phyloP scores from a whole-genome alignment of 2,888 invertebrate genomes.

The Cacoxenus indagator region DNA sequence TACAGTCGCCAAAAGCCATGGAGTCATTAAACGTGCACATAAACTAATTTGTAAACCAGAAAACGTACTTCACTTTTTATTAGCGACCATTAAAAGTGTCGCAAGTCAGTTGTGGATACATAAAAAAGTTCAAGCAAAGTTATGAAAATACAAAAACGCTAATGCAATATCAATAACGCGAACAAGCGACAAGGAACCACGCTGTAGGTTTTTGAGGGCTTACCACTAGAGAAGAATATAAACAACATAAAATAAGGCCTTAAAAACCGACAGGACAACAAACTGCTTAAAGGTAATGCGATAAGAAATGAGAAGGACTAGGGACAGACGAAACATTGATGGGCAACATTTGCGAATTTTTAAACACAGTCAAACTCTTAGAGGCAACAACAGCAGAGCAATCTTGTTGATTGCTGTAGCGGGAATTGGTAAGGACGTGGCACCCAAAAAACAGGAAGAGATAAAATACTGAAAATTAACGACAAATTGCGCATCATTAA shows the following conservation, averaged over 20 bases:
- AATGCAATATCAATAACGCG: conserved; percentile 13
- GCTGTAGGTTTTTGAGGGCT: neutral
- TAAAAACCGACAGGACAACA: conserved; percentile 6
- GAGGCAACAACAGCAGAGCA: conserved; percentile 20
- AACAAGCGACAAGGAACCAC: neutral
- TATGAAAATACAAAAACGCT: neutral
- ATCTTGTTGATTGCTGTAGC: conserved; percentile 39
- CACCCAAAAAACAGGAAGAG: conserved; percentile 23
- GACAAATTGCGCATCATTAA: conserved; percentile 63
- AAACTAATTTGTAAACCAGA: neutral
- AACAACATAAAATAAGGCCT: conserved; percentile 9
- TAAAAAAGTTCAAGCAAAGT: conserved; percentile 19
- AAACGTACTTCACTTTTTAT: neutral
- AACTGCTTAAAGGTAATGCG: neutral
- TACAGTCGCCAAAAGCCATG: too few relatives aligned
- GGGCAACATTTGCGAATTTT: conserved; percentile 16
- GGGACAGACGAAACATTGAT: neutral
- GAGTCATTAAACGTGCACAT: neutral
- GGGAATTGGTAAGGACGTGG: too few relatives aligned
- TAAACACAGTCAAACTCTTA: neutral
- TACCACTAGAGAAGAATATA: neutral
- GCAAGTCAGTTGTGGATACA: conserved; percentile 1
- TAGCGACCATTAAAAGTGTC: neutral
- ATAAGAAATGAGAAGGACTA: neutral
- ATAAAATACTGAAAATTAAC: conserved; percentile 58